A percentile compares a stretch with the other conserved stretches of the same genome.
phyloP scores from a whole-genome alignment of 2,888 invertebrate species.

The Trichogramma dendrolimi region DNA sequence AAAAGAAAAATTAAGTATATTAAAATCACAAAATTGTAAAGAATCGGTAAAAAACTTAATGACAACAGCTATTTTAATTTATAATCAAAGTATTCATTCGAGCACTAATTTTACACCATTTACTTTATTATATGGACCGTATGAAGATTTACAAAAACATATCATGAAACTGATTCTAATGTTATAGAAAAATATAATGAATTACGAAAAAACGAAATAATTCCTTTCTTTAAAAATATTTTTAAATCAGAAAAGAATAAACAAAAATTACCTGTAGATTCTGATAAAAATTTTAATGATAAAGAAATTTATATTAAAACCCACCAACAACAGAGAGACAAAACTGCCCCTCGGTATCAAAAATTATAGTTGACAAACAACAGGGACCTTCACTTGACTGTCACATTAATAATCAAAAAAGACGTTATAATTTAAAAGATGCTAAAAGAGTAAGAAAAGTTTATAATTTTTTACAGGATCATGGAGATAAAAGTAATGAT shows the following conservation, averaged over 20 bases:
- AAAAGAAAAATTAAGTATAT: not conserved
- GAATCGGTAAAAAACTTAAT: not conserved
- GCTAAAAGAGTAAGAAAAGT: not conserved
- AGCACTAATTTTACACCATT: not conserved
- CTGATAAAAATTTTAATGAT: not conserved
- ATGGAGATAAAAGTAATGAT: not conserved
- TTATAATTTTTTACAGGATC: not conserved
- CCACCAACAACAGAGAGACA: not conserved
- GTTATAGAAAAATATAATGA: not conserved
- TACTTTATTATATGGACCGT: not conserved
- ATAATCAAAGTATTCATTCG: not conserved
- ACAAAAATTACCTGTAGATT: not conserved
- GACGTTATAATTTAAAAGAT: not conserved
- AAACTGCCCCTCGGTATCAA: not conserved
- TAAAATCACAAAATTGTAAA: not conserved
- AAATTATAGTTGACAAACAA: not conserved
- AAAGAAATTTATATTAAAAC: too few species aligned
- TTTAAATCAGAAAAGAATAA: not conserved
- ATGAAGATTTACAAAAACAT: not conserved
- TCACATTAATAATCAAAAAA: too few species aligned
- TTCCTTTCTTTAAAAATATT: not conserved
- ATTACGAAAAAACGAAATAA: too few species aligned
- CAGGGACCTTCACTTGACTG: too few species aligned
- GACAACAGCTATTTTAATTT: not conserved
- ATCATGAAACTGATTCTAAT: not conserved